Conservation (phyloP, 2,113 vertebrate genomes). For the Sigmodon hispidus region DNA sequence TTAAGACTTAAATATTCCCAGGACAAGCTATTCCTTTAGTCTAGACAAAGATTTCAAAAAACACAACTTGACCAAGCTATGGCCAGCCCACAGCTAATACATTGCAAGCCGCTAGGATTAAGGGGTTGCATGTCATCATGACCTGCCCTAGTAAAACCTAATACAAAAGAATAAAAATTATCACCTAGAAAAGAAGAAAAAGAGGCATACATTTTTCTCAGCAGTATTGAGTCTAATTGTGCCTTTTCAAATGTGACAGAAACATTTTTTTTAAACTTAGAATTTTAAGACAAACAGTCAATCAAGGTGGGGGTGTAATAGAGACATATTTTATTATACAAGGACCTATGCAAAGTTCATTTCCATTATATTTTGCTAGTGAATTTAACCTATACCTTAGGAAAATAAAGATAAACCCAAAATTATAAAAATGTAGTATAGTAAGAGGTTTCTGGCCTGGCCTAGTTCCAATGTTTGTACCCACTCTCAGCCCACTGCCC, state of each 20-base stretch:
- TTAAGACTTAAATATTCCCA: neutral
- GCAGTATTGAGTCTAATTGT: neutral
- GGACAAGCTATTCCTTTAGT: neutral
- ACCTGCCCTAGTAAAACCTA: neutral
- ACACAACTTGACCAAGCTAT: neutral
- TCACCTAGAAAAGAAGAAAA: slow-evolving; percentile 21
- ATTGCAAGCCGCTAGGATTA: neutral
- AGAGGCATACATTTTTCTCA: neutral
- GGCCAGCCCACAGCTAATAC: neutral
- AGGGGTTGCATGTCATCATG: neutral
- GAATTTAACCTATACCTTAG: neutral
- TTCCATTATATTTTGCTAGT: neutral
- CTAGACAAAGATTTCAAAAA: neutral
- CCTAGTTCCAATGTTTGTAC: no score
- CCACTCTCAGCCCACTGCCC: no score
- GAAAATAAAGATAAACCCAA: slow-evolving; percentile 22
- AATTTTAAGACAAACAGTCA: neutral
- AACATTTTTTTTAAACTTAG: slow-evolving; percentile 15
- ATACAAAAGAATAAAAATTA: neutral
- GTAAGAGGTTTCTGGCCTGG: no score
- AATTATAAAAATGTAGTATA: neutral
- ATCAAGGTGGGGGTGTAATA: neutral
- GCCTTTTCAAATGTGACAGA: slow-evolving; percentile 31
- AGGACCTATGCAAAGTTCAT: neutral
- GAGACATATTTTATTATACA: neutral